Base-by-base conservation (phyloP, 2,113 vertebrate genomes). In the Mellivora capensis region DNA sequence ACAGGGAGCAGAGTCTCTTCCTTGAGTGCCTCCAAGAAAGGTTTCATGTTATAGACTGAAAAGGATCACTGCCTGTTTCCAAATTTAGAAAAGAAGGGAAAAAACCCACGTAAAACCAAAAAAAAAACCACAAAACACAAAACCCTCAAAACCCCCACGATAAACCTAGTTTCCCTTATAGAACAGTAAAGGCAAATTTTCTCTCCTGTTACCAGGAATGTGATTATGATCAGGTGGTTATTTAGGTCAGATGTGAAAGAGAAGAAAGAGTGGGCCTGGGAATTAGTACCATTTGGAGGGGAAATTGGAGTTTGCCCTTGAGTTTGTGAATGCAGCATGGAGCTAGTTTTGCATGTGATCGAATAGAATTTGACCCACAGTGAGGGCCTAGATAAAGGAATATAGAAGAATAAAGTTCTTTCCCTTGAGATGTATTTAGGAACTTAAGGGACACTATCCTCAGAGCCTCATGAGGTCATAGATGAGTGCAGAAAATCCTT, bases 1-100 rank as follows among this genome's bases (percentile, higher is more conserved):
- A 85, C 20, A 88, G 31, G 44, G 74, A 96, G 21, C 71, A 95
- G 12, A 97, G 39, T 77, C 42, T 94, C 87, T 94, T 97, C 44
- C 77, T 54, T 82, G 64, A 74, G 81, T 86, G 17, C 88, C 90
- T 92, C 81, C 29, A 82, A 86, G 77, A 94, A 96, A 96, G 76
- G 21, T 21, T 87, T 76, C 72, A 52, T 31, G 39, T 87, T 88
- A 86, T 37, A 77, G 49, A 52, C 59, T 86, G 64, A 86, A 95
- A 91, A 93, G 39, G 47, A 96, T 97, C 59, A 92, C 29, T 29
- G 31, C 23, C 21, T 82, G n/a, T 82, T 94, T 89, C 34, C 47
- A 95, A 89, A 62, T 88, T 93, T 83, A 94, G 47, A 83, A 90
- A 96, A 29, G 31, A 74, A 80, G 49, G 29, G 17, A 59, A 62